phyloP scores from a whole-genome alignment of 2,888 invertebrate genomes.

The Stegophylla sp. region DNA sequence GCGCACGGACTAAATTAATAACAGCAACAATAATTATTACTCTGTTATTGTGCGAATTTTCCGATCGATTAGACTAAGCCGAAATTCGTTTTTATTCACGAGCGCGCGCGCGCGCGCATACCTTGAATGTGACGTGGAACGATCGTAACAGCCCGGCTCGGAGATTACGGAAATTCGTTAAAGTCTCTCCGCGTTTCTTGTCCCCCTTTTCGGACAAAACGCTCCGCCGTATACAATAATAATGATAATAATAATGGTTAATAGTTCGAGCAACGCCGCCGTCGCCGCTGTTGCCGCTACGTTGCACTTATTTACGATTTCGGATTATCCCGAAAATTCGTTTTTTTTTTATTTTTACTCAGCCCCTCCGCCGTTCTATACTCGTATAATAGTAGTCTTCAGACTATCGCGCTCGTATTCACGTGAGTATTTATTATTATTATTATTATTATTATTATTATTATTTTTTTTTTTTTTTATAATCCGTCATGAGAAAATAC shows the following conservation, averaged over 20 bases:
- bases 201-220: background rate
- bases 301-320: conserved; percentile 2
- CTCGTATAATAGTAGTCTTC: no score
- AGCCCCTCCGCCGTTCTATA: background rate
- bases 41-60: conserved; percentile 13
- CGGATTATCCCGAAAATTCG: conserved; percentile 27
- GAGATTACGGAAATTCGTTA: conserved; percentile 30
- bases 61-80: conserved; percentile 52
- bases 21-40: no score
- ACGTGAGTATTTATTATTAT: background rate
- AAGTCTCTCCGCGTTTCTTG: no score
- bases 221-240: no score
- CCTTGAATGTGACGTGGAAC: background rate
- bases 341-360: background rate
- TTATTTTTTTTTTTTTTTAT: background rate
- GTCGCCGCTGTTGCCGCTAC: background rate
- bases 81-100: conserved; percentile 26
- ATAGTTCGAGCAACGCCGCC: background rate
- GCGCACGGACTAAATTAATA: background rate
- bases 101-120: background rate
- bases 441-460: no score
- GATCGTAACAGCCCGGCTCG: conserved; percentile 12
- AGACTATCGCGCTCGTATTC: background rate
- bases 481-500: conserved; percentile 21
- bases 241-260: no score